Conservation (phyloP, 2,797 vertebrate genomes). For the Acestrorhynchus altus region DNA sequence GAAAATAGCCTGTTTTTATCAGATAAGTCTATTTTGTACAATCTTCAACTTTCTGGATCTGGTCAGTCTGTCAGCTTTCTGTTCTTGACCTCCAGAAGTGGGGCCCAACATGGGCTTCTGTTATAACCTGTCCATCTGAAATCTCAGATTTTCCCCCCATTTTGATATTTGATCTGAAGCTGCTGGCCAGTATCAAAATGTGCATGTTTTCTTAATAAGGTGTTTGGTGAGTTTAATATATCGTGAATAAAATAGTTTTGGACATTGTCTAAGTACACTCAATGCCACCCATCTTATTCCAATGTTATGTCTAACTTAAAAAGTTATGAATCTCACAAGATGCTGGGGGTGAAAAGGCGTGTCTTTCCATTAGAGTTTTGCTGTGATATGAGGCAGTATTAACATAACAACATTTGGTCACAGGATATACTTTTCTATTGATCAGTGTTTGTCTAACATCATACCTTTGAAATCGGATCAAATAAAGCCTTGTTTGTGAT, state of each 20-base stretch:
- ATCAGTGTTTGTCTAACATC: conserved; percentile 61
- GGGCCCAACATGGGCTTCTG: too few species aligned
- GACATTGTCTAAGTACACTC: conserved; percentile 45
- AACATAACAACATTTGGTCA: conserved; percentile 47
- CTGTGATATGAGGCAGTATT: conserved; percentile 36
- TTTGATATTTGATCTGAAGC: too few species aligned
- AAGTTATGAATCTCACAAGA: conserved; percentile 15
- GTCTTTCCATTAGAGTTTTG: conserved; percentile 10
- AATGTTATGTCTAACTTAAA: conserved; percentile 2
- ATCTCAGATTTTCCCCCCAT: too few species aligned
- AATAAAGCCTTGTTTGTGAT: conserved; percentile 62
- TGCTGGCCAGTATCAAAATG: too few species aligned
- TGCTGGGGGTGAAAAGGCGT: neutral
- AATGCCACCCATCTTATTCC: conserved; percentile 37
- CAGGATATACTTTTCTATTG: conserved; percentile 45
- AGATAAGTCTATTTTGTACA: too few species aligned
- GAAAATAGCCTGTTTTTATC: too few species aligned
- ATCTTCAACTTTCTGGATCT: too few species aligned
- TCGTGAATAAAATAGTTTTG: neutral
- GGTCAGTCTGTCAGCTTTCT: too few species aligned
- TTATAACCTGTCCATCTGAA: too few species aligned
- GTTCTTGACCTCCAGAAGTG: too few species aligned
- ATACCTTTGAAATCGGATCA: conserved; percentile 64
- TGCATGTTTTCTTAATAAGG: too few species aligned
- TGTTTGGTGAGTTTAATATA: neutral